A percentile compares a stretch with the other conserved stretches of the same genome.
phyloP scores from a whole-genome alignment of 2,797 vertebrate genomes.

The Falco cherrug region DNA sequence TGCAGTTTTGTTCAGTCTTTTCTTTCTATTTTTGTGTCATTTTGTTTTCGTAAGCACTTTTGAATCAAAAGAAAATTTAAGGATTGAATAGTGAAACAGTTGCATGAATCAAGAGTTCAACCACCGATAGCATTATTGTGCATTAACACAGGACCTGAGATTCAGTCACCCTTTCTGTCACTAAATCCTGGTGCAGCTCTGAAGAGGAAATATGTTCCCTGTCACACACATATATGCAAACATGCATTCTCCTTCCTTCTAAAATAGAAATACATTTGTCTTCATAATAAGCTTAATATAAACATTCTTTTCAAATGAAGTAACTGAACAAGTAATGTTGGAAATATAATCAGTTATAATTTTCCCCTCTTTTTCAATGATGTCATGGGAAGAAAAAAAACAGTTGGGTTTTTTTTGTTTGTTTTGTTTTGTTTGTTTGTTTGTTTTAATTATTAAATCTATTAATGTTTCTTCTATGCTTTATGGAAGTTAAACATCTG shows the following conservation, averaged over 20 bases:
- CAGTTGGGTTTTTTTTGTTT: too few species aligned
- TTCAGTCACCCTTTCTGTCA: neutral
- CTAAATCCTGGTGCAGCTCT: neutral
- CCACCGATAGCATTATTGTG: rapidly evolving
- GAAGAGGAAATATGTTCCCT: neutral
- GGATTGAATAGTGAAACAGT: neutral
- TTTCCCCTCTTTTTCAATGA: neutral
- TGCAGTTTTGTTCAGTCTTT: neutral
- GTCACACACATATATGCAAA: neutral
- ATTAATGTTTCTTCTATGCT: neutral
- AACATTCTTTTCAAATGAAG: neutral
- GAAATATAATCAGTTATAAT: neutral
- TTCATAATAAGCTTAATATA: neutral
- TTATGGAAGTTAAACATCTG: neutral
- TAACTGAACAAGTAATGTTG: neutral
- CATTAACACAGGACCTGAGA: neutral
- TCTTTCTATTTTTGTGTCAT: neutral
- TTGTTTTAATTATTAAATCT: neutral
- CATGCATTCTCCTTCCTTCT: neutral
- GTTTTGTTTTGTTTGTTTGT: neutral
- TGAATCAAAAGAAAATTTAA: neutral
- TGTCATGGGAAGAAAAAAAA: neutral
- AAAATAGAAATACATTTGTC: neutral
- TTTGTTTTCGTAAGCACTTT: neutral
- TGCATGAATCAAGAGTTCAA: neutral